These are phyloP conservation scores for Pampusana beccarii DNA, from an alignment of 2,113 vertebrate genomes.

Conservation along the genomic window DNA sequence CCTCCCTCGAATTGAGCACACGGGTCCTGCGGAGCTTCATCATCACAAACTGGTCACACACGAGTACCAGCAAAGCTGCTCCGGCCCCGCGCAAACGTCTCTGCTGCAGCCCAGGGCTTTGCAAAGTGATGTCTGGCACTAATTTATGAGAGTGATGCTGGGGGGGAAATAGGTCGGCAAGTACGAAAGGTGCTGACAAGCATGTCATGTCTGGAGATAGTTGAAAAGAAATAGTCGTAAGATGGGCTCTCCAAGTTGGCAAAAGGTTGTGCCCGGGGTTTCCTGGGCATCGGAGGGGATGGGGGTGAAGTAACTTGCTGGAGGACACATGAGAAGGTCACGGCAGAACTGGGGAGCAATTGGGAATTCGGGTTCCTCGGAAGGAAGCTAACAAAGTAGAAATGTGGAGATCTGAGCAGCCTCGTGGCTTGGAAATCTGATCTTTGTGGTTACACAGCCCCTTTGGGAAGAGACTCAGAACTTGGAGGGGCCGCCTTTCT, in stretches of 20 bases:
- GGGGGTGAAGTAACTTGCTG: not conserved
- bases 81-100: not conserved
- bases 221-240: not conserved
- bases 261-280: not conserved
- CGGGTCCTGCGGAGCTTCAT: not conserved
- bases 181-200: slow-evolving; percentile 31
- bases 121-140: not conserved
- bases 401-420: fast-evolving
- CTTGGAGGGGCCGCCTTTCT: not conserved
- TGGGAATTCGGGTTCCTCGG: not conserved
- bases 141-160: not conserved
- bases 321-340: not conserved
- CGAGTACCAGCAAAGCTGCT: not conserved
- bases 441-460: fast-evolving
- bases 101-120: not conserved
- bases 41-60: not conserved
- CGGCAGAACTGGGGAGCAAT: not conserved
- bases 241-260: not conserved
- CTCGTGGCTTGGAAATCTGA: not conserved
- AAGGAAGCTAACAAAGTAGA: not conserved
- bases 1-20: fast-evolving
- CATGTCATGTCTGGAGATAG: not conserved
- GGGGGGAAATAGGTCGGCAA: not conserved
- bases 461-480: fast-evolving
- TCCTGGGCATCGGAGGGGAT: fast-evolving